phyloP scores from a whole-genome alignment of 2,888 invertebrate genomes.

The Bugulina stolonifera region DNA sequence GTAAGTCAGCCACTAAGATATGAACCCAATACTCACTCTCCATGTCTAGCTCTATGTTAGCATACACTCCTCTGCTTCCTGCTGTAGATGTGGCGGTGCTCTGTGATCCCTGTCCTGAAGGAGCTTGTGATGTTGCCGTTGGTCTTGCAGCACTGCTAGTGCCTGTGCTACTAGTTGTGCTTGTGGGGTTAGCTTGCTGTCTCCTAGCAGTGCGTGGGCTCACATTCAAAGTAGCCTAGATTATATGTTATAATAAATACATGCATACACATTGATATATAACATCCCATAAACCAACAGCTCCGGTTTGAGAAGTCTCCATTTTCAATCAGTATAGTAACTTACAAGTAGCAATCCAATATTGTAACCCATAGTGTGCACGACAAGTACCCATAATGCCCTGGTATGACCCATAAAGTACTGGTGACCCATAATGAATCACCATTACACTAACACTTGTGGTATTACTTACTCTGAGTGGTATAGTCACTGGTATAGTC shows the following conservation, averaged over 20 bases:
- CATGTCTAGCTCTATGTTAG: constrained; percentile 21
- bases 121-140: neutral
- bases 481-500: constrained; percentile 59
- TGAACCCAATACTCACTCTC: constrained; percentile 8
- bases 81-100: neutral
- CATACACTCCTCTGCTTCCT: neutral
- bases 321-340: too few species aligned
- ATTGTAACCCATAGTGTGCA: too few species aligned
- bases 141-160: constrained; percentile 15
- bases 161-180: neutral
- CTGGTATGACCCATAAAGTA: too few species aligned
- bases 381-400: too few species aligned
- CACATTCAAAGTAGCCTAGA: constrained; percentile 10
- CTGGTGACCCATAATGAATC: too few species aligned
- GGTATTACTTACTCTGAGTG: constrained; percentile 20
- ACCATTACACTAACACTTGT: too few species aligned
- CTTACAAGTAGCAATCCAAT: too few species aligned
- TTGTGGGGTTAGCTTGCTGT: neutral
- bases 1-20: too few species aligned
- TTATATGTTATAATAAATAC: too few species aligned
- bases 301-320: too few species aligned
- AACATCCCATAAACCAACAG: too few species aligned
- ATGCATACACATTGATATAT: too few species aligned
- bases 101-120: neutral
- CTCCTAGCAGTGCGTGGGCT: neutral